Evolutionary conservation across 2,113 vertebrate species (phyloP), one percentile per base, ranked within the genome.

Genomic region (Pogonocichla stellata): DNA sequence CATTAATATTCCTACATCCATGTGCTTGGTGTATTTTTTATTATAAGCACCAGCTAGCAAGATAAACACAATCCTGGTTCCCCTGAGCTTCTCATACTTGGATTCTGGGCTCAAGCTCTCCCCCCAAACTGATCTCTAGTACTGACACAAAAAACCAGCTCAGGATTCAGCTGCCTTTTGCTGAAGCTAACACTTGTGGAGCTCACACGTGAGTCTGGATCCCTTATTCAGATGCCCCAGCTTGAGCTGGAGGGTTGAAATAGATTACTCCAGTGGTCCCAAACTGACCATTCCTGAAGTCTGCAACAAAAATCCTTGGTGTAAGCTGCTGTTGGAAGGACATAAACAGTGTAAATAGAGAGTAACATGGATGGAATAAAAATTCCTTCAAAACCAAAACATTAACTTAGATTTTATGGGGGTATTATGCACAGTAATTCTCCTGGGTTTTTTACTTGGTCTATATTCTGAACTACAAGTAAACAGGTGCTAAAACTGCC

Each of bases 1-100:
- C n/a, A 47, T 33, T 22, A 28, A 36, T 1, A 5, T 14, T 65
- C 26, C 34, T 38, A 19, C 17, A 18, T 25, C 2, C 2, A 1
- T 26, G 40, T 66, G 29, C 28, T 79, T 50, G 31, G 29, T 65
- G 24, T n/a, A 42, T 12, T 40, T 86, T 56, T 64, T 45, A 60
- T 36, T 78, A 25, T 24, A 78, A 87, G 50, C 38, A 80, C 6
- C 33, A 67, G 20, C 34, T 33, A 40, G 4, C 9, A 40, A 51
- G 18, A 33, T 33, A 50, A 74, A 60, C 24, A 34, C 18, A 54
- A 0, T 36, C 31, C 3, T 12, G 20, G 14, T 28, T 28, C 50
- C n/a, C 29, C 23, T 14, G 11, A 53, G 33, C 16, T 42, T 62
- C n/a, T 42, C 48, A 3, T 6, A 8, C 25, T 65, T 53, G 48